phyloP scores from a whole-genome alignment of 2,113 vertebrate species.

The Ceuthmochares aereus region DNA sequence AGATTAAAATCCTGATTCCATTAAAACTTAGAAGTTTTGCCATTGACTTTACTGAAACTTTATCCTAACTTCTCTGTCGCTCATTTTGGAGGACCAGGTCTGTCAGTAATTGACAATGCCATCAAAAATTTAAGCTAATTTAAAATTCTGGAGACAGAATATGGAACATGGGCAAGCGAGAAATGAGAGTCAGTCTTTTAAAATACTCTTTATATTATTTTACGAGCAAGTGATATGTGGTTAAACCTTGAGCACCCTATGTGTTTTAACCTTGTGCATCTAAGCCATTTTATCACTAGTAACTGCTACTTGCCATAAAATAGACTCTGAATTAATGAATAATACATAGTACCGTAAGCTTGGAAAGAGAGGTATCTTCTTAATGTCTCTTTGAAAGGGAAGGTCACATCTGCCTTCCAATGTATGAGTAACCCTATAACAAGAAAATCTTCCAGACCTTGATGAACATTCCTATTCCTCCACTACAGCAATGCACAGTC shows the following conservation, averaged over 20 bases:
- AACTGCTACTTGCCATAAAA: neutral
- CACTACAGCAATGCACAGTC: rapidly evolving
- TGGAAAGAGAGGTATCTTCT: neutral
- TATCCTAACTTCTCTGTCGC: neutral
- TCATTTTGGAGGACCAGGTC: neutral
- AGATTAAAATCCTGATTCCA: neutral
- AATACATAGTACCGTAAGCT: rapidly evolving
- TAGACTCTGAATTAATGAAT: neutral
- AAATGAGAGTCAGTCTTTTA: neutral
- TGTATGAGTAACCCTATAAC: rapidly evolving
- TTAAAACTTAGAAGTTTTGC: neutral
- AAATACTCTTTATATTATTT: neutral
- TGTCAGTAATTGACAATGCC: neutral
- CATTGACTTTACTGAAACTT: neutral
- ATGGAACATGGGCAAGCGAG: neutral
- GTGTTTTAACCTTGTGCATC: neutral
- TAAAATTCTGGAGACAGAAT: neutral
- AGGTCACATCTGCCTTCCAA: neutral
- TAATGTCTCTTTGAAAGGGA: neutral
- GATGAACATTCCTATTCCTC: neutral
- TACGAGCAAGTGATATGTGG: neutral
- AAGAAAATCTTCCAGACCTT: neutral
- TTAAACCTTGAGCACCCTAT: neutral
- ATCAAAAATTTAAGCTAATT: neutral
- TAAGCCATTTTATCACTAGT: neutral